These are phyloP conservation scores for Rhynchomys soricoides DNA, from an alignment of 2,113 vertebrate species.

Conservation along the genomic window DNA sequence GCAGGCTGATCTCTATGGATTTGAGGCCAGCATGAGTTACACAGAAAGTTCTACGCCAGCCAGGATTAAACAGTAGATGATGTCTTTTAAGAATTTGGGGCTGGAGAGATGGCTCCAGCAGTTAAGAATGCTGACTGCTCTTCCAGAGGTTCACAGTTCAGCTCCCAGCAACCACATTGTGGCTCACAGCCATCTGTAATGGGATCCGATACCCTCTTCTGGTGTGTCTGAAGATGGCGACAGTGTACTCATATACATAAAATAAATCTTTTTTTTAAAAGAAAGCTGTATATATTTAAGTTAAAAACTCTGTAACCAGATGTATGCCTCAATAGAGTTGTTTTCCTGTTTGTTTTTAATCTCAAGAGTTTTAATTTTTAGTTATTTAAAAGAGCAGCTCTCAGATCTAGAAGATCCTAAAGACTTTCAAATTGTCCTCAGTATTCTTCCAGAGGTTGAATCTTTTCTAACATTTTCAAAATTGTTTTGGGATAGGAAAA, in stretches of 20 bases:
- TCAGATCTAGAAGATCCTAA: not conserved
- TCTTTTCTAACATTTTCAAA: conserved; percentile 50
- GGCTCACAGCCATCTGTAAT: too few relatives aligned
- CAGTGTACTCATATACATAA: too few relatives aligned
- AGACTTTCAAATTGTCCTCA: conserved; percentile 2
- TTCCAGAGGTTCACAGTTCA: too few relatives aligned
- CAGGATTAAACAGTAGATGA: not conserved
- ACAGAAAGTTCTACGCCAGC: not conserved
- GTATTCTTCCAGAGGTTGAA: conserved; percentile 39
- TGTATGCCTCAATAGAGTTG: not conserved
- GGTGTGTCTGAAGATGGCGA: too few relatives aligned
- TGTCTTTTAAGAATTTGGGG: not conserved
- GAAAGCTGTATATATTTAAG: not conserved
- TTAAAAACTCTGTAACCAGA: not conserved
- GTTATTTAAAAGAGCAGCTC: conserved; percentile 22
- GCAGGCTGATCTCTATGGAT: not conserved
- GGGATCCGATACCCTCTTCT: too few relatives aligned
- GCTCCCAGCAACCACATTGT: too few relatives aligned
- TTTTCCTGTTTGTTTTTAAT: not conserved
- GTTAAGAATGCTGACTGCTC: too few relatives aligned
- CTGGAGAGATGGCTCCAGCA: too few relatives aligned
- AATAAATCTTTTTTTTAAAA: not conserved
- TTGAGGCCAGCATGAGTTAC: not conserved
- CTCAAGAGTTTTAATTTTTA: conserved; percentile 29
- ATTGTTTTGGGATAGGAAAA: not conserved